Conservation (phyloP, 2,113 vertebrate species). For the Entelurus aequoreus region DNA sequence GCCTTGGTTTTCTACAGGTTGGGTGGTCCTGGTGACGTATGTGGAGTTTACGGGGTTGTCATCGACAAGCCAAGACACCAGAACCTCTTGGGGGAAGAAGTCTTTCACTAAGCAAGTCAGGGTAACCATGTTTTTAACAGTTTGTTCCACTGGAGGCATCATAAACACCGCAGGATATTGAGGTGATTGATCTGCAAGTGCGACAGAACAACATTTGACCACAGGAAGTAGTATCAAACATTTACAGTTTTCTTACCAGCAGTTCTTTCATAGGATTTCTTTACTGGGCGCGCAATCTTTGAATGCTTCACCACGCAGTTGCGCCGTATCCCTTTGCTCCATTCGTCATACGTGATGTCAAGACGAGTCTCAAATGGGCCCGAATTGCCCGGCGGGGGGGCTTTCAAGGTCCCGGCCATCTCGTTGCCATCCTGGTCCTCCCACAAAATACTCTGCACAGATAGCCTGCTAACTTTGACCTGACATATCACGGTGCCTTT, state of each 20-base stretch:
- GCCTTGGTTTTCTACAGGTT: constrained; percentile 20
- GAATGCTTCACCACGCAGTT: constrained; percentile 28
- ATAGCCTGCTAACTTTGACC: accelerated
- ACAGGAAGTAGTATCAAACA: background rate
- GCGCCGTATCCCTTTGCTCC: constrained; percentile 33
- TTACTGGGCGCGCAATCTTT: accelerated
- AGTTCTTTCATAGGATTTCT: background rate
- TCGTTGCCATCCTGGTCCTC: accelerated
- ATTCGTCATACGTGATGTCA: constrained; percentile 45
- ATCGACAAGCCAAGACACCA: constrained; percentile 66
- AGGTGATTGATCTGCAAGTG: constrained; percentile 29
- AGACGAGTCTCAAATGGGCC: accelerated
- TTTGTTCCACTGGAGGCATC: constrained; percentile 58
- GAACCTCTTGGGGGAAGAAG: constrained; percentile 65
- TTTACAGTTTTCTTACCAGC: constrained; percentile 48
- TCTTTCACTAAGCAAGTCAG: constrained; percentile 74
- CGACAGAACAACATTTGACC: constrained; percentile 26
- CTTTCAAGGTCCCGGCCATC: accelerated
- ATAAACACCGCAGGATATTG: constrained; percentile 61
- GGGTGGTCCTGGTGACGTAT: constrained; percentile 35
- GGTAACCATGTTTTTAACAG: constrained; percentile 32
- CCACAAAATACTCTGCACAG: background rate
- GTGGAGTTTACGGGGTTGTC: constrained; percentile 28
- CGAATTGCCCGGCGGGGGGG: accelerated
- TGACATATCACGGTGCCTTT: constrained; percentile 17